Conservation (phyloP, 2,888 invertebrate species). For the Leptura quadrifasciata region DNA sequence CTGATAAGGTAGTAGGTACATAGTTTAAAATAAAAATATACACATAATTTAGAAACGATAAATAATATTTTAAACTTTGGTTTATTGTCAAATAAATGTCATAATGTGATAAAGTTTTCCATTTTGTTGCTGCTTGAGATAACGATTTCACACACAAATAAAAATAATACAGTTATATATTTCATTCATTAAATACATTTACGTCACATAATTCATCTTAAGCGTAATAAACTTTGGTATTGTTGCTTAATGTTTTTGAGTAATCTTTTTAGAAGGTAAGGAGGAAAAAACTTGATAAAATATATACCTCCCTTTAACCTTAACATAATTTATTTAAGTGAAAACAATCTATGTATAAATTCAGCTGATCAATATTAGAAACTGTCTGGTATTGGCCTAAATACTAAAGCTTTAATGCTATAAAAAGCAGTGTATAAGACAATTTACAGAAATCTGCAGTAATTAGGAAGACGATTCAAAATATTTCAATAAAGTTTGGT, state of each 20-base stretch:
- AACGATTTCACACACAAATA: background rate
- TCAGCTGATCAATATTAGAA: no score
- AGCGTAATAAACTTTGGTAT: background rate
- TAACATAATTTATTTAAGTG: no score
- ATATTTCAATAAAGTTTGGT: no score
- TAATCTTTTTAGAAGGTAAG: no score
- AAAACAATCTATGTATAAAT: no score
- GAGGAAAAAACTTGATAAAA: no score
- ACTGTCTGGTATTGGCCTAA: no score
- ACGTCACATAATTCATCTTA: background rate
- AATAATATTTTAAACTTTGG: background rate
- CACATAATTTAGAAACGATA: constrained; percentile 16
- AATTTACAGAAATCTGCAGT: no score
- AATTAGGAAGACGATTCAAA: no score
- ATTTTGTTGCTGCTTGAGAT: background rate
- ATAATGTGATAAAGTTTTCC: background rate
- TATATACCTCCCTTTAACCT: no score
- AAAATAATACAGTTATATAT: background rate
- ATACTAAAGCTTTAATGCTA: no score
- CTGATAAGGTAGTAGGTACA: constrained; percentile 5
- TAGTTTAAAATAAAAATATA: background rate
- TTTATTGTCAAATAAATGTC: constrained; percentile 3
- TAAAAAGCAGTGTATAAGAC: no score
- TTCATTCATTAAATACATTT: background rate
- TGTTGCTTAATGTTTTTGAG: background rate